Evolutionary conservation across 1,140 invertebrate genomes (phyloP).

Genomic region (Mycetomoellerius zeteki): DNA sequence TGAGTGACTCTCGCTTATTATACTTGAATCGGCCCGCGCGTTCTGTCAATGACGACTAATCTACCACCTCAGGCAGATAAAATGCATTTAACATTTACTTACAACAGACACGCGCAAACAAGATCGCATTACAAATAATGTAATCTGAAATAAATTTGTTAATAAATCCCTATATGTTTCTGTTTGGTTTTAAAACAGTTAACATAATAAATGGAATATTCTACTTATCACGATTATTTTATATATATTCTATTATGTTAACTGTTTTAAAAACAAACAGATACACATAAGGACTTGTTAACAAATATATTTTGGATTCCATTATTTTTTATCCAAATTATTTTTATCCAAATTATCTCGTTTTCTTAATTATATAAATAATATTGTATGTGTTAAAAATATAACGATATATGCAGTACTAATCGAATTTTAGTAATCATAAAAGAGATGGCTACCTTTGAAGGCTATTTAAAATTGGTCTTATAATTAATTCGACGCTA

Average conservation of each 20-base stretch:
- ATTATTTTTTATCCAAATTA: background rate
- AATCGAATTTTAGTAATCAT: constrained; percentile 2
- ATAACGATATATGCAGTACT: background rate
- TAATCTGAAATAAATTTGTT: background rate
- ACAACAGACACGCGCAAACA: constrained; percentile 46
- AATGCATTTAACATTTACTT: constrained; percentile 68
- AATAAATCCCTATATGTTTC: background rate
- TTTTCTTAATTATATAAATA: background rate
- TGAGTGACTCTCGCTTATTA: constrained; percentile 58
- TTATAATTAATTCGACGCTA: background rate
- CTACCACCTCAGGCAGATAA: constrained; percentile 49
- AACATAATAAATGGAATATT: background rate
- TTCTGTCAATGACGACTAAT: constrained; percentile 65
- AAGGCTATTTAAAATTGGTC: background rate
- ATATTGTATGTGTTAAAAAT: background rate
- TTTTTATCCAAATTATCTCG: no score
- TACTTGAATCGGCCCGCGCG: constrained; percentile 29
- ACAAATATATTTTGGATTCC: background rate
- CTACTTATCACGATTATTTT: no score
- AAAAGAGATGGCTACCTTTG: background rate
- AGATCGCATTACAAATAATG: background rate
- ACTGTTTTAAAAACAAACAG: background rate
- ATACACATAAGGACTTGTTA: background rate
- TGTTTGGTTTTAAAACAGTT: background rate
- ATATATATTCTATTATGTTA: background rate